A percentile compares a stretch with the other conserved stretches of the same genome.
Evolutionary conservation across 35 echinoderm and acorn worm species (phyloP).

Genomic region (Hemicentrotus pulcherrimus): DNA sequence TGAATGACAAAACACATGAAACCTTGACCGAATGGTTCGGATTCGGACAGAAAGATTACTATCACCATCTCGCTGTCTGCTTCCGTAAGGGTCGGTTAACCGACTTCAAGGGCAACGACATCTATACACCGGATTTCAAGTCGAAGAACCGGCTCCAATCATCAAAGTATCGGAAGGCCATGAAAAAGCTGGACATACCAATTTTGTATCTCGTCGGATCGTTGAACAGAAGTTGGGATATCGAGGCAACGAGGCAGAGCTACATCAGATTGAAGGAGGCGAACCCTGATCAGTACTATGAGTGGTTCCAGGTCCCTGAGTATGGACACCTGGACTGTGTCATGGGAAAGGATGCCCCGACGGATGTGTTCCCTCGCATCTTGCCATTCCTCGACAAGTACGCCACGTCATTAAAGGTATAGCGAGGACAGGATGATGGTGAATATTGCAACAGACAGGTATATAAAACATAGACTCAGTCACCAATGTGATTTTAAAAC

Average conservation of each 20-base stretch:
- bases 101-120: background rate
- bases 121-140: constrained; percentile 51
- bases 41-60: constrained; percentile 51
- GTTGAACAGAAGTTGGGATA: constrained; percentile 61
- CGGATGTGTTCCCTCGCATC: constrained; percentile 64
- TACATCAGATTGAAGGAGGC: constrained; percentile 57
- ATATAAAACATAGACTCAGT: background rate
- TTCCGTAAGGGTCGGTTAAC: constrained; percentile 39
- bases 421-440: background rate
- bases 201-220: constrained; percentile 19
- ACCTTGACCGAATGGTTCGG: constrained; percentile 61
- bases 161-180: background rate
- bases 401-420: background rate
- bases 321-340: constrained; percentile 77
- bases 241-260: constrained; percentile 49
- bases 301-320: constrained; percentile 54
- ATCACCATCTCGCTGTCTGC: constrained; percentile 29
- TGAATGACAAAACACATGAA: constrained; percentile 69
- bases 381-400: constrained; percentile 64
- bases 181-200: background rate
- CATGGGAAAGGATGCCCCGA: constrained; percentile 61
- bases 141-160: constrained; percentile 36
- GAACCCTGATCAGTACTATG: constrained; percentile 66
- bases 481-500: too few species aligned
- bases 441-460: background rate